phyloP scores from a whole-genome alignment of 2,113 vertebrate species.

The Pangasianodon hypophthalmus region DNA sequence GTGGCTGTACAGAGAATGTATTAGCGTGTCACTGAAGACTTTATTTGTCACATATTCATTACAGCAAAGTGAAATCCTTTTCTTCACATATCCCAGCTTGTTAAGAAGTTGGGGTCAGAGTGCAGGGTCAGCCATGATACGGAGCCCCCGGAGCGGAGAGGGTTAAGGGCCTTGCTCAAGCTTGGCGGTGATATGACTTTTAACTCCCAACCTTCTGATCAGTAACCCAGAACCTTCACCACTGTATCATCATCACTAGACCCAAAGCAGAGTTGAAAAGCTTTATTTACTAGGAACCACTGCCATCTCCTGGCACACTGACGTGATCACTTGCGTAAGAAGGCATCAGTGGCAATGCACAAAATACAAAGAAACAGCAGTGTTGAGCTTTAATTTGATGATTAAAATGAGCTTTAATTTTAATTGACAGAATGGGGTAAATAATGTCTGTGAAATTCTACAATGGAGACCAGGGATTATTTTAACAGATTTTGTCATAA shows the following conservation, averaged over 20 bases:
- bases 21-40: background rate
- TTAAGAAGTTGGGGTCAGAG: no score
- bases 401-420: background rate
- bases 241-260: background rate
- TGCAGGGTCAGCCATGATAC: no score
- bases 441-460: background rate
- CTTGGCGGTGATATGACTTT: no score
- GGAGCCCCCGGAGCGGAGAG: no score
- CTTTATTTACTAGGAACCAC: conserved; percentile 29
- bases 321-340: background rate
- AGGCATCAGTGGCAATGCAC: background rate
- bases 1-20: background rate
- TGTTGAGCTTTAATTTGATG: background rate
- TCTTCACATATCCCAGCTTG: no score
- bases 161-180: no score
- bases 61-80: no score
- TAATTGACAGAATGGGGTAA: background rate
- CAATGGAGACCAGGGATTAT: background rate
- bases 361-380: background rate
- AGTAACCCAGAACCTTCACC: no score
- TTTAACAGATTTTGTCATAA: background rate
- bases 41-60: no score
- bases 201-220: no score
- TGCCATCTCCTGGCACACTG: conserved; percentile 41
- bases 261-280: background rate